These are phyloP conservation scores for Aurelia coerulea DNA, from an alignment of 30 jellyfish, hydroid and myxozoan species.

Conservation along the genomic window DNA sequence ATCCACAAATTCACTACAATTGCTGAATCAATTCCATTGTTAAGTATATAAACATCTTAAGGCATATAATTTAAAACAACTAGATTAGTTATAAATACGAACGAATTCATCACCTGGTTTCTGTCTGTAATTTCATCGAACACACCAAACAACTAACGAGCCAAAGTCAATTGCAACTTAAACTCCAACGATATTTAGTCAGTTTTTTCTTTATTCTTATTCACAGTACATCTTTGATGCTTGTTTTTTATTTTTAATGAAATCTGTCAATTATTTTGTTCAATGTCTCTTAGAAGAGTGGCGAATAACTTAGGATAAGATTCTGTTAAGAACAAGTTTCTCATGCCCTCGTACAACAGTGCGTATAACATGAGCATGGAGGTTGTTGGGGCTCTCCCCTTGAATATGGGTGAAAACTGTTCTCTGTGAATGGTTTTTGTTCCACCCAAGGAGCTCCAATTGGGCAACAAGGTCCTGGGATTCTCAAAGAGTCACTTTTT, in stretches of 20 bases:
- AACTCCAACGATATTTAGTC: too few relatives aligned
- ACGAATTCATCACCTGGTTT: neutral
- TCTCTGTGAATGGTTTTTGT: constrained; percentile 53
- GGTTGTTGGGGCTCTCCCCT: constrained; percentile 53
- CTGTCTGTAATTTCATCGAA: neutral
- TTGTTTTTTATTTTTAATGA: neutral
- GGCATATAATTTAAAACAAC: constrained; percentile 38
- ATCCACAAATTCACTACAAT: constrained; percentile 44
- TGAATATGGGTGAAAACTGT: constrained; percentile 33
- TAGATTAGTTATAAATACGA: constrained; percentile 9
- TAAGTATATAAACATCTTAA: constrained; percentile 59
- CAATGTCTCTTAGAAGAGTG: neutral
- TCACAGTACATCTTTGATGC: constrained; percentile 7
- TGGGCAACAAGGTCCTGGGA: constrained; percentile 67
- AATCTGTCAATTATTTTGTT: neutral
- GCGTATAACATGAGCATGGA: constrained; percentile 65
- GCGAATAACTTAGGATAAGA: neutral
- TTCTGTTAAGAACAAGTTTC: neutral
- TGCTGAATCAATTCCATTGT: constrained; percentile 10
- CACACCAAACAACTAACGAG: too few relatives aligned
- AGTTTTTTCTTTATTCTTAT: too few relatives aligned
- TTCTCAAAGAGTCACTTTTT: constrained; percentile 33
- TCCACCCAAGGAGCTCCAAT: constrained; percentile 55
- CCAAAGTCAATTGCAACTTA: too few relatives aligned
- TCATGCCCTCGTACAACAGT: constrained; percentile 77